Conservation (phyloP, 2,113 vertebrate genomes). For the Lota lota region DNA sequence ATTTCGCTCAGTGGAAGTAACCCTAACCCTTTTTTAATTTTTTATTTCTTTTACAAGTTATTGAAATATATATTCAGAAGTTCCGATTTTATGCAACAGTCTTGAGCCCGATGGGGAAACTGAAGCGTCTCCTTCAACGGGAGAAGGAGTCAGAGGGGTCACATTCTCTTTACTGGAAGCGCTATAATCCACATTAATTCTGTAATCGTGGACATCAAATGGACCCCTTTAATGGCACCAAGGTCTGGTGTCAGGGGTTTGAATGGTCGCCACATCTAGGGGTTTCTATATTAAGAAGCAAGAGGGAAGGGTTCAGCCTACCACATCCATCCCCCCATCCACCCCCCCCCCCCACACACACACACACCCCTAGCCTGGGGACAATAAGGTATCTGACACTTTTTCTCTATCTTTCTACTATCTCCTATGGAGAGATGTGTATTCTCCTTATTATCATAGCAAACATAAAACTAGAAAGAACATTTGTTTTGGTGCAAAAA, state of each 20-base stretch:
- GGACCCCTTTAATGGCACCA: conserved; percentile 35
- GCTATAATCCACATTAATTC: conserved; percentile 69
- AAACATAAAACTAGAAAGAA: conserved; percentile 8
- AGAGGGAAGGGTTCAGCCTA: conserved; percentile 6
- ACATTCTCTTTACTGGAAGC: conserved; percentile 54
- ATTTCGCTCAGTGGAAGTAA: no score
- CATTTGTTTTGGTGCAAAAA: background rate
- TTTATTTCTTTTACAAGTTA: no score
- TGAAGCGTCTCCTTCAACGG: conserved; percentile 25
- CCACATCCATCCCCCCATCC: background rate
- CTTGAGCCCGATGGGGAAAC: background rate
- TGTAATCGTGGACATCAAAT: conserved; percentile 58
- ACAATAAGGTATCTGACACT: conserved; percentile 1
- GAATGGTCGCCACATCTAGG: conserved; percentile 25
- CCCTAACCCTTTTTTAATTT: no score
- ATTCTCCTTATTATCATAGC: conserved; percentile 9
- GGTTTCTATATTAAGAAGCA: conserved; percentile 44
- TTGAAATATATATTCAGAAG: no score
- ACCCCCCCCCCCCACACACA: background rate
- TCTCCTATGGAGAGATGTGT: conserved; percentile 16
- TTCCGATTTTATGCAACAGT: no score
- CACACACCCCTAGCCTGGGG: no score
- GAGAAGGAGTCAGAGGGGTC: conserved; percentile 38
- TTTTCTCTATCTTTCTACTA: conserved; percentile 9
- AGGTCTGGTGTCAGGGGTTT: conserved; percentile 42